Conservation (phyloP, 2,888 invertebrate genomes). For the Pseudococcus viburni region DNA sequence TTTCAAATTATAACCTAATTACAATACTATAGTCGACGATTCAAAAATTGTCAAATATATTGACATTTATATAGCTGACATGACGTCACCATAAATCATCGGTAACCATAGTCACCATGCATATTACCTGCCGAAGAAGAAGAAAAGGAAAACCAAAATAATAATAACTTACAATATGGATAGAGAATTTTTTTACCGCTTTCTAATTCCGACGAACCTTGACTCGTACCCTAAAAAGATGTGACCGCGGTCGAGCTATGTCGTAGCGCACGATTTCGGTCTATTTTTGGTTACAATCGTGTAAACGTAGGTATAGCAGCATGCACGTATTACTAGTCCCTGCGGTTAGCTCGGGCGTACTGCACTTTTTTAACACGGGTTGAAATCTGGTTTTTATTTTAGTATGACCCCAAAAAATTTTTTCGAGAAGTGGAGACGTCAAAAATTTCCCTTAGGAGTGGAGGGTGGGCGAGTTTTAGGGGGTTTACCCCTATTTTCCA, state of each 20-base stretch:
- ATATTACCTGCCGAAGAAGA: background rate
- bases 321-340: too few species aligned
- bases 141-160: background rate
- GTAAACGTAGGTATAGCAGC: background rate
- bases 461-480: too few species aligned
- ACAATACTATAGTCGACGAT: background rate
- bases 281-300: background rate
- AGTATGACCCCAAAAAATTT: too few species aligned
- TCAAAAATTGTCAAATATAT: slow-evolving; percentile 36
- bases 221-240: slow-evolving; percentile 11
- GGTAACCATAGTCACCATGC: slow-evolving; percentile 29
- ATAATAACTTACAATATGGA: slow-evolving; percentile 12
- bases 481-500: too few species aligned
- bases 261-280: background rate
- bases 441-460: too few species aligned
- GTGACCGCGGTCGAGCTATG: background rate
- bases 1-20: slow-evolving; percentile 49
- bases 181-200: background rate
- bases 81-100: slow-evolving; percentile 26
- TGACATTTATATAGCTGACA: slow-evolving; percentile 1
- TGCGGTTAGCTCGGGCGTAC: too few species aligned
- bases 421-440: too few species aligned
- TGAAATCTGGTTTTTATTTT: too few species aligned
- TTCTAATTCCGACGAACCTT: slow-evolving; percentile 5
- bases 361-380: too few species aligned